Conservation (phyloP, 2,113 vertebrate species). For the Onychostruthus taczanowskii region DNA sequence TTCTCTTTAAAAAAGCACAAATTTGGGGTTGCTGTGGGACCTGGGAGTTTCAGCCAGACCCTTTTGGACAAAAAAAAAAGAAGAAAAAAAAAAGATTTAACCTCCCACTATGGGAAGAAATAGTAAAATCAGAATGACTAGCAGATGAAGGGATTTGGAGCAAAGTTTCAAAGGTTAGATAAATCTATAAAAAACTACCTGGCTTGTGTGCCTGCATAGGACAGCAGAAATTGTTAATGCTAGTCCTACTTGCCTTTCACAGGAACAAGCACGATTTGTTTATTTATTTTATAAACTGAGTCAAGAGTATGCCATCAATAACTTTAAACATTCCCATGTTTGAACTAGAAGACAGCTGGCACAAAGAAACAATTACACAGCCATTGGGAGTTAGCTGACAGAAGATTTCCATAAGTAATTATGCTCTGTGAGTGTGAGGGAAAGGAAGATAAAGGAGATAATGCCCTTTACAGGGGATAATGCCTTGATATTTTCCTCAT, state of each 20-base stretch:
- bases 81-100: neutral
- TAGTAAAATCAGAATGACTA: neutral
- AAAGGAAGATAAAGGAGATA: neutral
- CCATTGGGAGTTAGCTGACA: conserved; percentile 38
- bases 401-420: conserved; percentile 42
- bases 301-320: conserved; percentile 58
- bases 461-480: conserved; percentile 22
- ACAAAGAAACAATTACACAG: conserved; percentile 53
- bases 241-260: neutral
- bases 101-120: neutral
- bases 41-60: neutral
- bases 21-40: conserved; percentile 2
- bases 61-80: neutral
- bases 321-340: conserved; percentile 50
- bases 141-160: neutral
- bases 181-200: neutral
- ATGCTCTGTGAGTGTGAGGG: neutral
- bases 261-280: neutral
- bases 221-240: neutral
- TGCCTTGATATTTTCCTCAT: conserved; percentile 21
- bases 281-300: conserved; percentile 51
- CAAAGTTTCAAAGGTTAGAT: neutral
- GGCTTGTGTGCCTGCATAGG: neutral
- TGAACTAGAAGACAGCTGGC: conserved; percentile 50
- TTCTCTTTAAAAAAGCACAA: neutral